Conservation (phyloP, 2,113 vertebrate species). For the Alces alces region DNA sequence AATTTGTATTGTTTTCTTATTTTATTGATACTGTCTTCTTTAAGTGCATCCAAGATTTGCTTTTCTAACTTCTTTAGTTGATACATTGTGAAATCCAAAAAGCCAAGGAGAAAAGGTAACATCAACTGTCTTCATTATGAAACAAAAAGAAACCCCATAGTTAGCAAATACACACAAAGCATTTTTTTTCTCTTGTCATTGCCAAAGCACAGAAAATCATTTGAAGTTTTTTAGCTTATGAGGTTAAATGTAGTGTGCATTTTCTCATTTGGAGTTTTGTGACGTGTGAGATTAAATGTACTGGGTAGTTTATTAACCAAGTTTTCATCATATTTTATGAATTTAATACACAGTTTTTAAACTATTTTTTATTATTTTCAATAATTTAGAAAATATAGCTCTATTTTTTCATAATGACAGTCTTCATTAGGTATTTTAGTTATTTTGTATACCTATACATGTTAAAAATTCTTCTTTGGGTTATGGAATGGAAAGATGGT, state of each 20-base stretch:
- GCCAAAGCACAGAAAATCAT: slow-evolving; percentile 48
- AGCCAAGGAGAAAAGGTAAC: neutral
- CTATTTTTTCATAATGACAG: neutral
- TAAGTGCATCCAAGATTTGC: neutral
- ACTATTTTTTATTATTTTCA: neutral
- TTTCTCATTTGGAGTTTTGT: slow-evolving; percentile 73
- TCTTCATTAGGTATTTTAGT: neutral
- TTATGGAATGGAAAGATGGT: neutral
- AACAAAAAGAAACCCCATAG: neutral
- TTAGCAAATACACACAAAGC: slow-evolving; percentile 14
- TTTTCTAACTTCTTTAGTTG: neutral
- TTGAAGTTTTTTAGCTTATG: slow-evolving; percentile 42
- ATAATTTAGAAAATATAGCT: neutral
- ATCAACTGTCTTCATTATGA: neutral
- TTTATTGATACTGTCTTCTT: neutral
- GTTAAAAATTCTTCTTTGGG: neutral
- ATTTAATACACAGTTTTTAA: neutral
- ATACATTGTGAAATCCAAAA: neutral
- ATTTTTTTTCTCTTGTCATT: neutral
- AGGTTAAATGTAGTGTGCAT: slow-evolving; percentile 68
- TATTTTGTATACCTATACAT: neutral
- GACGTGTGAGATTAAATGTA: slow-evolving; percentile 68
- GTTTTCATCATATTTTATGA: slow-evolving; percentile 42
- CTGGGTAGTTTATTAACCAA: slow-evolving; percentile 57
- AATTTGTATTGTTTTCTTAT: neutral